These are phyloP conservation scores for Petrocephalus schoutedeni DNA, from an alignment of 2,797 vertebrate genomes.

Conservation along the genomic window DNA sequence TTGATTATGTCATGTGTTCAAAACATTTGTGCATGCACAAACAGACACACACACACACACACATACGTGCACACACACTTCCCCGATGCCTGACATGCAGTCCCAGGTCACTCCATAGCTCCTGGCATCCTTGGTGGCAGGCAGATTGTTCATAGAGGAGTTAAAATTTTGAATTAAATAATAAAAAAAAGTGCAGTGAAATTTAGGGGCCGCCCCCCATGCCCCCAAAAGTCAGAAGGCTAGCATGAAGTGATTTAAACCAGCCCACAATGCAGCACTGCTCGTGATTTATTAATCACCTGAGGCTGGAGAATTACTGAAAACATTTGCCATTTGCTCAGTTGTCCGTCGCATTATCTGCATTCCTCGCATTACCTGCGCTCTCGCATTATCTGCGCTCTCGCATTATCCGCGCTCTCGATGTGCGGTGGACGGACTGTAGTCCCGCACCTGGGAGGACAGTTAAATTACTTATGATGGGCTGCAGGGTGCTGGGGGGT, in stretches of 20 bases:
- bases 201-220: not conserved
- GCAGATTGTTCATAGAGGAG: not conserved
- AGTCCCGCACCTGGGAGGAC: not conserved
- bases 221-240: not conserved
- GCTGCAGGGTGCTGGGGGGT: slow-evolving; percentile 26
- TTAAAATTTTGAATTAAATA: not conserved
- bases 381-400: not conserved
- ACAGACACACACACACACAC: no score
- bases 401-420: not conserved
- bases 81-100: not conserved
- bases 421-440: not conserved
- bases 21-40: not conserved
- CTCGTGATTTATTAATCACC: slow-evolving; percentile 8
- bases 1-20: no score
- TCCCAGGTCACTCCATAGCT: not conserved
- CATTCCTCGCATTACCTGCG: not conserved
- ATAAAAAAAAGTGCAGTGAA: not conserved
- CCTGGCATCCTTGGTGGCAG: not conserved
- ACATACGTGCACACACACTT: not conserved
- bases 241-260: not conserved
- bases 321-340: not conserved
- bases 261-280: not conserved
- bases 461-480: slow-evolving; percentile 33
- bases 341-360: not conserved
- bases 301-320: not conserved